Percentiles rank a stretch among this genome's conserved stretches.
Evolutionary conservation across 2,888 invertebrate genomes (phyloP).

Genomic region (Drosophila quinaria): DNA sequence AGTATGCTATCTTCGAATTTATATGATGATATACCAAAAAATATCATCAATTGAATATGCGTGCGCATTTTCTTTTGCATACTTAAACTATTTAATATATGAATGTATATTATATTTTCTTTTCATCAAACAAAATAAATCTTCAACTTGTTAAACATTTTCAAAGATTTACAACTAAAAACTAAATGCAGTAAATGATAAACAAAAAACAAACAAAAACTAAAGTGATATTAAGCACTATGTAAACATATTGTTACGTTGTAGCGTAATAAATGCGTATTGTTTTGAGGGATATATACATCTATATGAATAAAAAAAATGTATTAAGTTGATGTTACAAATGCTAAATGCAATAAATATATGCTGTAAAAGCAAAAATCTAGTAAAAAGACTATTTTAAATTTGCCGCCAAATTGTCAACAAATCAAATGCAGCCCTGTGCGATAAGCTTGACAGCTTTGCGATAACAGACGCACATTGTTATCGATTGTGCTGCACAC

Average conservation of each 20-base stretch:
- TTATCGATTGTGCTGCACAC: conserved; percentile 60
- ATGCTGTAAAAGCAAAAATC: conserved; percentile 37
- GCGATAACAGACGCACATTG: conserved; percentile 52
- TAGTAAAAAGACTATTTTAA: conserved; percentile 1
- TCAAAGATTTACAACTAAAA: conserved; percentile 57
- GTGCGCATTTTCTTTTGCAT: conserved; percentile 61
- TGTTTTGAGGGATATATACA: conserved; percentile 76
- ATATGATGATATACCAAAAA: conserved; percentile 47
- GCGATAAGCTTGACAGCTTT: background rate
- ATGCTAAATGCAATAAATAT: conserved; percentile 66
- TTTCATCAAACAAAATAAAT: conserved; percentile 51
- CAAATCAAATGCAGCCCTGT: conserved; percentile 31
- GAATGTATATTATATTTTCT: conserved; percentile 41
- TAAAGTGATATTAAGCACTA: conserved; percentile 77
- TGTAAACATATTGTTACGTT: conserved; percentile 76
- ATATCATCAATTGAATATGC: conserved; percentile 44
- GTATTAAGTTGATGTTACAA: conserved; percentile 78
- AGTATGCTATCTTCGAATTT: conserved; percentile 75
- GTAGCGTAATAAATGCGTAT: conserved; percentile 71
- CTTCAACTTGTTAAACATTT: conserved; percentile 67
- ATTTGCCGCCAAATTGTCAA: background rate
- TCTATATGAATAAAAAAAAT: conserved; percentile 64
- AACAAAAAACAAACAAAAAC: conserved; percentile 38
- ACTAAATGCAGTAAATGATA: conserved; percentile 35
- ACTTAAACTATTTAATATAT: conserved; percentile 51